A percentile compares a stretch with the other conserved stretches of the same genome.
phyloP scores from a whole-genome alignment of 2,797 vertebrate species.

The Sebastes kiyomatsui region DNA sequence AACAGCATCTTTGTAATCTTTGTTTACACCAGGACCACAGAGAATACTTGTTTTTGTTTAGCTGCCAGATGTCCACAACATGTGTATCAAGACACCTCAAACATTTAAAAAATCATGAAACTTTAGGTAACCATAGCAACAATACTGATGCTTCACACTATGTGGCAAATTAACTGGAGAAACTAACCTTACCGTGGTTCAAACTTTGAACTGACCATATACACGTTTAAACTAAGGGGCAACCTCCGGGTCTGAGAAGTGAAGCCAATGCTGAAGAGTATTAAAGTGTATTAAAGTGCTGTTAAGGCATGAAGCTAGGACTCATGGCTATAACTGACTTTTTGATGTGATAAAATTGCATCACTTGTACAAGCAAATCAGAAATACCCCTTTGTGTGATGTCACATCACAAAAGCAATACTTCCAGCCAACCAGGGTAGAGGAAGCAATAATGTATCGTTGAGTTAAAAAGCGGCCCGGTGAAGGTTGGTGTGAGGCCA shows the following conservation, averaged over 20 bases:
- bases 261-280: not conserved
- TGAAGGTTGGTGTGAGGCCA: not conserved
- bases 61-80: not conserved
- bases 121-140: not conserved
- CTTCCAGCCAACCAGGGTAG: not conserved
- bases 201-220: not conserved
- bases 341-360: not conserved
- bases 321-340: not conserved
- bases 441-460: not conserved
- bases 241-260: not conserved
- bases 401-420: not conserved
- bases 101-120: not conserved
- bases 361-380: not conserved
- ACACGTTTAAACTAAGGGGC: not conserved
- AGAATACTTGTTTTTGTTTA: not conserved
- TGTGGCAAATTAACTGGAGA: not conserved
- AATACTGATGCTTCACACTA: not conserved
- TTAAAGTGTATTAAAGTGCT: not conserved
- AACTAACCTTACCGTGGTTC: not conserved
- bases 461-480: not conserved
- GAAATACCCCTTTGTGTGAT: not conserved
- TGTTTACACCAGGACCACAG: slow-evolving; percentile 1
- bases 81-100: not conserved
- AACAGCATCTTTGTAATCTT: not conserved
- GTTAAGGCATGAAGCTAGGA: not conserved